Evolutionary conservation across 2,888 invertebrate species (phyloP).

Genomic region (Zootermopsis nevadensis): DNA sequence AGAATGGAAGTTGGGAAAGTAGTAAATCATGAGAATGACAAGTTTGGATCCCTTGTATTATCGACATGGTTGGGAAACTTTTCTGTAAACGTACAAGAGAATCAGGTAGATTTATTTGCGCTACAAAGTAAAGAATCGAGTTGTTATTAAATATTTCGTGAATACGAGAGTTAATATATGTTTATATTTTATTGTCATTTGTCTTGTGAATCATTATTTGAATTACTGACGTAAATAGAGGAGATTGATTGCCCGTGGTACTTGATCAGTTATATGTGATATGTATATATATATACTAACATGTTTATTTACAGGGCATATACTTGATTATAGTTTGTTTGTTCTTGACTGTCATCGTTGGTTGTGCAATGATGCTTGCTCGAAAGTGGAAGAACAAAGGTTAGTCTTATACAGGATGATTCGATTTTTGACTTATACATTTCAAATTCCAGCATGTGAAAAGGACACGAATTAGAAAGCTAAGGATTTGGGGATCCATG

Average conservation of each 20-base stretch:
- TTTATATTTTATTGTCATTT: neutral
- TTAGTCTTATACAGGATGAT: slow-evolving; percentile 30
- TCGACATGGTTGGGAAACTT: slow-evolving; percentile 48
- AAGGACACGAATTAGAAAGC: no score
- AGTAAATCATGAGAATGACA: slow-evolving; percentile 60
- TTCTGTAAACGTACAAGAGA: slow-evolving; percentile 22
- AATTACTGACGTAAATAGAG: neutral
- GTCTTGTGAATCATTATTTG: neutral
- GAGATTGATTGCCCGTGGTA: neutral
- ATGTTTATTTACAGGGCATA: slow-evolving; percentile 56
- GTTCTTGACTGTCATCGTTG: slow-evolving; percentile 55
- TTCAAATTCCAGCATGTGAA: no score
- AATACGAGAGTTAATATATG: neutral
- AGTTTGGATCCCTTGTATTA: slow-evolving; percentile 62
- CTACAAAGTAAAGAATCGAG: neutral
- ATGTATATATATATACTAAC: neutral
- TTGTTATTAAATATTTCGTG: neutral
- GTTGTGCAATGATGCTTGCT: slow-evolving; percentile 56
- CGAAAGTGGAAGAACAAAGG: slow-evolving; percentile 64
- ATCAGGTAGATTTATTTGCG: slow-evolving; percentile 41
- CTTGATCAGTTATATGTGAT: neutral
- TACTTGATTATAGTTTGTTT: slow-evolving; percentile 55
- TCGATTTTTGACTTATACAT: no score
- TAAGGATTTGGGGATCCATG: no score
- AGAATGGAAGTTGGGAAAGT: slow-evolving; percentile 63